Conservation (phyloP, 2,888 invertebrate genomes). For the Trissoscelio sp. region DNA sequence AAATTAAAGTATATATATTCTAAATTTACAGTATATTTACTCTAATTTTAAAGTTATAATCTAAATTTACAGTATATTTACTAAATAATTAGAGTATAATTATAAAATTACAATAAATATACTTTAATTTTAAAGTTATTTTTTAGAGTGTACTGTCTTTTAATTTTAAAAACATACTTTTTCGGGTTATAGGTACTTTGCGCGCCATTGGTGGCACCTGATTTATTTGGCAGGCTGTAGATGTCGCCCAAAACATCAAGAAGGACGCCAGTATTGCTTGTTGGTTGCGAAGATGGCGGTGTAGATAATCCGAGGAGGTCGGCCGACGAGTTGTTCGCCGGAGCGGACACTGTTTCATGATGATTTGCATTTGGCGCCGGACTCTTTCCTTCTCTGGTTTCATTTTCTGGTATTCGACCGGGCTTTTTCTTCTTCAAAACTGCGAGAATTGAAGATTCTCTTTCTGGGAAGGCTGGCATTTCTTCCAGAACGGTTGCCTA, state of each 20-base stretch:
- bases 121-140: too few relatives aligned
- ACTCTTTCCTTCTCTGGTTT: constrained; percentile 92
- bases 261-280: constrained; percentile 90
- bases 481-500: constrained; percentile 98
- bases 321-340: constrained; percentile 86
- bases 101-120: too few relatives aligned
- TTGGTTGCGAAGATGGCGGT: constrained; percentile 90
- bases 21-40: too few relatives aligned
- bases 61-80: too few relatives aligned
- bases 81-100: too few relatives aligned
- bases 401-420: constrained; percentile 95
- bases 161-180: constrained; percentile 85
- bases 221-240: constrained; percentile 88
- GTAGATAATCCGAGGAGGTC: constrained; percentile 95
- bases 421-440: constrained; percentile 99
- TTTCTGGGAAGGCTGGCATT: constrained; percentile 99
- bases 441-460: constrained; percentile 98
- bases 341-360: constrained; percentile 81
- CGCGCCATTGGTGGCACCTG: constrained; percentile 85
- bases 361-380: constrained; percentile 86
- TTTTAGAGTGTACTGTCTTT: too few relatives aligned
- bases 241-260: constrained; percentile 97
- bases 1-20: too few relatives aligned
- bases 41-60: too few relatives aligned
- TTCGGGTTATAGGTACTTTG: constrained; percentile 93